These are phyloP conservation scores for Holacanthus passer DNA, from an alignment of 2,113 vertebrate genomes.

Conservation along the genomic window DNA sequence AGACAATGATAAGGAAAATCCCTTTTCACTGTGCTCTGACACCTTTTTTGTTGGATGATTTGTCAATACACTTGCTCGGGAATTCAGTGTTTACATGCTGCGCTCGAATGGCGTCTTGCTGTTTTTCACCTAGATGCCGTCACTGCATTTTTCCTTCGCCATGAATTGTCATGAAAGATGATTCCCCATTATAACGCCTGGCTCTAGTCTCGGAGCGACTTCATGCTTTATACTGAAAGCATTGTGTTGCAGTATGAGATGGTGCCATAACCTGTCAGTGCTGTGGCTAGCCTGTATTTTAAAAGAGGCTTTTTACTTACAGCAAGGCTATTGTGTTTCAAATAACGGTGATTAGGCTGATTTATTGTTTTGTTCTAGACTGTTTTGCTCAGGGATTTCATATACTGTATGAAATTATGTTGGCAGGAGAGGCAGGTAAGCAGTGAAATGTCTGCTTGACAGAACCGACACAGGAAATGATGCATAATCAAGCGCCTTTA, in stretches of 20 bases:
- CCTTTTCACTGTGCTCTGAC: conserved; percentile 49
- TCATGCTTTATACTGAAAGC: conserved; percentile 7
- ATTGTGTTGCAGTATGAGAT: conserved; percentile 31
- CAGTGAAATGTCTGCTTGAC: conserved; percentile 31
- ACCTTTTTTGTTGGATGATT: conserved; percentile 75
- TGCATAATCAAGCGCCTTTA: conserved; percentile 40
- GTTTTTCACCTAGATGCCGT: conserved; percentile 53
- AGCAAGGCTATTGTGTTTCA: conserved; percentile 56
- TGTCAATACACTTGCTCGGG: conserved; percentile 72
- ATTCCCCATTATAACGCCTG: conserved; percentile 39
- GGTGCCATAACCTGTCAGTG: conserved; percentile 47
- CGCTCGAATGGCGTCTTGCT: conserved; percentile 52
- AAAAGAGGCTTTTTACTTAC: conserved; percentile 53
- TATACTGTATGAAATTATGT: conserved; percentile 46
- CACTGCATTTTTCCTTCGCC: conserved; percentile 43
- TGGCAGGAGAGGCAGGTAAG: conserved; percentile 32
- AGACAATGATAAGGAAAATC: conserved; percentile 66
- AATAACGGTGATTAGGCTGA: conserved; percentile 51
- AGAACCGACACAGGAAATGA: conserved; percentile 31
- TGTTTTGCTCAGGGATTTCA: conserved; percentile 32
- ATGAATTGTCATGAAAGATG: conserved; percentile 59
- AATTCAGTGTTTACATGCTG: conserved; percentile 75
- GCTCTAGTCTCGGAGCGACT: conserved; percentile 43
- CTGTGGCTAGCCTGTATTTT: conserved; percentile 42
- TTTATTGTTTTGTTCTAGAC: conserved; percentile 51